These are phyloP conservation scores for Chiloscyllium plagiosum DNA, from an alignment of 2,113 vertebrate genomes.

Conservation along the genomic window DNA sequence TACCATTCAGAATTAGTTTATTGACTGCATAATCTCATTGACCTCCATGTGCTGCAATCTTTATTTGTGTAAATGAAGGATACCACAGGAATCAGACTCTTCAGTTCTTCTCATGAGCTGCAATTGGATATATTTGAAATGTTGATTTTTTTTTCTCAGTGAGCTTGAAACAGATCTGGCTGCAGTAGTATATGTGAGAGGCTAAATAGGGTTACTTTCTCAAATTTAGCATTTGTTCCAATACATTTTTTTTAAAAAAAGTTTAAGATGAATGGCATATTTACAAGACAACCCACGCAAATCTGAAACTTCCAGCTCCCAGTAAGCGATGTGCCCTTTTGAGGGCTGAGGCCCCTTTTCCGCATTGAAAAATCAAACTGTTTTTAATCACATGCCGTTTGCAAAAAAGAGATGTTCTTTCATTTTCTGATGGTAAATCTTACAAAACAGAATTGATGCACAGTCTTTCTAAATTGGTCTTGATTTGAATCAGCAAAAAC, in stretches of 20 bases:
- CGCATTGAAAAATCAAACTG: background rate
- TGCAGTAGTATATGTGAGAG: constrained; percentile 7
- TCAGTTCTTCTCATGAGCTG: background rate
- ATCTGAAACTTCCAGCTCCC: constrained; percentile 12
- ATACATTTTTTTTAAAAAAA: background rate
- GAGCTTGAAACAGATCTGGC: background rate
- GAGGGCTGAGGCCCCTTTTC: background rate
- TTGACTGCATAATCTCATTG: background rate
- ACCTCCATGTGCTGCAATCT: background rate
- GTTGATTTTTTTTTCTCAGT: constrained; percentile 3
- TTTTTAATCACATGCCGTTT: background rate
- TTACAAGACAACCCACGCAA: background rate
- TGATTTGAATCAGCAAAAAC: background rate
- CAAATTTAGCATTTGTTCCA: constrained; percentile 18
- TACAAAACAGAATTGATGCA: background rate
- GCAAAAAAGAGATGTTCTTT: background rate
- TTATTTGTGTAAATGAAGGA: constrained; percentile 20
- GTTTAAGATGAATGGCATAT: background rate
- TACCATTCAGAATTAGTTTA: constrained; percentile 6
- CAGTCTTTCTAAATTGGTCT: background rate
- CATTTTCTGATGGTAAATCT: background rate
- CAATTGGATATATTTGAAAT: constrained; percentile 26
- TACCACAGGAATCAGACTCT: background rate
- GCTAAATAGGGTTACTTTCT: constrained; percentile 21
- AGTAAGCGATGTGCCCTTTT: background rate